Conservation (phyloP, 2,888 invertebrate species). For the Automeris io region DNA sequence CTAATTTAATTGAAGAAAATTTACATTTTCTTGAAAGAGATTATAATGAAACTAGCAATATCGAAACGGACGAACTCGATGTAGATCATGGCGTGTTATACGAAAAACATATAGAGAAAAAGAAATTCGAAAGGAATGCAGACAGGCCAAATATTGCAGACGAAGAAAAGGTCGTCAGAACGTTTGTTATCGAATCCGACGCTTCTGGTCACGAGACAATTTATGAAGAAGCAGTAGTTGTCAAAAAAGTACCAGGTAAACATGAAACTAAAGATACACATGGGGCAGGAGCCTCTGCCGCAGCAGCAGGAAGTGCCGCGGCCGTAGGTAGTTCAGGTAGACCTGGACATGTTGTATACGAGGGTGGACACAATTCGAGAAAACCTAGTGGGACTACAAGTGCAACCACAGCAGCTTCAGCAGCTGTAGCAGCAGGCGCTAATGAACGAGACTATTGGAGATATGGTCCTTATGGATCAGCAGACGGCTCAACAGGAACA, state of each 20-base stretch:
- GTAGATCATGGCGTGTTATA: conserved; percentile 24
- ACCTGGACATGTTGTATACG: conserved; percentile 6
- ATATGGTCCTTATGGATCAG: neutral
- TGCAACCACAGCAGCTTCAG: conserved; percentile 1
- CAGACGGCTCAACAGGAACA: too few relatives aligned
- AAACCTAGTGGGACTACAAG: conserved; percentile 1
- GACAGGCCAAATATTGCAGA: conserved; percentile 15
- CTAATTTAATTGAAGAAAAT: conserved; percentile 23
- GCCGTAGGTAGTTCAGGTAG: conserved; percentile 5
- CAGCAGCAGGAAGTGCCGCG: conserved; percentile 8
- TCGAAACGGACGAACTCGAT: conserved; percentile 24
- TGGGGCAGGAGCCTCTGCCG: conserved; percentile 1
- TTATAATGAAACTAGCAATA: conserved; percentile 24
- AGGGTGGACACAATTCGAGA: neutral
- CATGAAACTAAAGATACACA: too few relatives aligned
- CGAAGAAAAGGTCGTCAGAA: conserved; percentile 29
- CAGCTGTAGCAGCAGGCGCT: neutral
- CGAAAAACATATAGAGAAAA: conserved; percentile 25
- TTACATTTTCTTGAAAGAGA: conserved; percentile 16
- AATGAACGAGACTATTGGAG: neutral
- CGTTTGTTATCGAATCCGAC: conserved; percentile 31
- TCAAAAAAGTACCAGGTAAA: conserved; percentile 24
- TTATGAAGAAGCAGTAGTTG: conserved; percentile 43
- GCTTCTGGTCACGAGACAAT: conserved; percentile 35
- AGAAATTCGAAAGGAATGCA: conserved; percentile 24